Percentiles rank a stretch among this genome's conserved stretches.
Conservation (phyloP, 2,888 invertebrate species). For the Melipona beecheii region DNA sequence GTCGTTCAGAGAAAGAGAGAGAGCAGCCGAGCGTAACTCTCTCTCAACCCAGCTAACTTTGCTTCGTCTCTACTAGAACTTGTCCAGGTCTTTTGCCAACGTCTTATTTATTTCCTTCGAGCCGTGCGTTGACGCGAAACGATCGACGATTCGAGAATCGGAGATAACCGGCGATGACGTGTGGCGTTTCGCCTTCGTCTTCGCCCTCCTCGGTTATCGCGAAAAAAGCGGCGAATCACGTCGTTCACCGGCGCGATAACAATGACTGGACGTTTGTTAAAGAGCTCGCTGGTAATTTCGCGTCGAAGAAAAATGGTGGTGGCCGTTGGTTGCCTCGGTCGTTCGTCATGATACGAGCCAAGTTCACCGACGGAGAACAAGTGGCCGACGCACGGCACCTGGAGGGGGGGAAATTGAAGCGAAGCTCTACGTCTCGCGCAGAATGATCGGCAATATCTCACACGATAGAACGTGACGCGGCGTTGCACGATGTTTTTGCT, state of each 20-base stretch:
- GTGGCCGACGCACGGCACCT: constrained; percentile 49
- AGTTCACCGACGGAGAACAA: constrained; percentile 45
- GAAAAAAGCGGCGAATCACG: constrained; percentile 40
- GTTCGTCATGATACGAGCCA: constrained; percentile 50
- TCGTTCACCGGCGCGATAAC: constrained; percentile 66
- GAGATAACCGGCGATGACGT: background rate
- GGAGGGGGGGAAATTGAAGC: constrained; percentile 66
- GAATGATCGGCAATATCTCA: constrained; percentile 57
- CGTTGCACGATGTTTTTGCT: constrained; percentile 43
- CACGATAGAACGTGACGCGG: constrained; percentile 54
- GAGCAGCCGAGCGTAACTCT: background rate
- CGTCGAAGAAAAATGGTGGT: constrained; percentile 68
- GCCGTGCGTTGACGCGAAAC: background rate
- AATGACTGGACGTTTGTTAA: constrained; percentile 74
- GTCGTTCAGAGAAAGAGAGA: background rate
- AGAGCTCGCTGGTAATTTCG: constrained; percentile 66
- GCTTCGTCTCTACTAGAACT: constrained; percentile 19
- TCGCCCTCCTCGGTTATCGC: constrained; percentile 17
- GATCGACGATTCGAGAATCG: constrained; percentile 33
- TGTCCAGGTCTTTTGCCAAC: constrained; percentile 4
- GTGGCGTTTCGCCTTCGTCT: constrained; percentile 12
- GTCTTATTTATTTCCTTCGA: constrained; percentile 39
- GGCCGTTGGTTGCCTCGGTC: constrained; percentile 17
- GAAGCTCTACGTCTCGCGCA: constrained; percentile 39
- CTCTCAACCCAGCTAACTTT: too few species aligned